phyloP scores from a whole-genome alignment of 2,797 vertebrate genomes.

The Threskiornis aethiopicus region DNA sequence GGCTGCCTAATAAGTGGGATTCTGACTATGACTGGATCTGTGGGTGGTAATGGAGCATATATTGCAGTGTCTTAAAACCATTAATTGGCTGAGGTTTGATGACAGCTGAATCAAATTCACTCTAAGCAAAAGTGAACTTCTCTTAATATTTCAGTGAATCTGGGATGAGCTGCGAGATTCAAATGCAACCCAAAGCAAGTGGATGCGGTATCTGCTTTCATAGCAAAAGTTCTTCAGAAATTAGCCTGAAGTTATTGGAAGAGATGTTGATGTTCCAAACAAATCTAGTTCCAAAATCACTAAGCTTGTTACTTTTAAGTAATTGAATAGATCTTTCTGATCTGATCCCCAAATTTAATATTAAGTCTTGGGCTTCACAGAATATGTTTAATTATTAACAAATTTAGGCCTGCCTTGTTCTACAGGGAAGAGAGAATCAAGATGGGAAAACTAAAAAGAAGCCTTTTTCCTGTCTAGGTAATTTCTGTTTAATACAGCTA shows the following conservation, averaged over 20 bases:
- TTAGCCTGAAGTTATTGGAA: not conserved
- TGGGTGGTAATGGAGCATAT: not conserved
- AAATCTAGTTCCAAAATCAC: not conserved
- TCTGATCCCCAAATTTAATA: not conserved
- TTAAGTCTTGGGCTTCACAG: not conserved
- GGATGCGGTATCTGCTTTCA: not conserved
- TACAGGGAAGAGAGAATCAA: not conserved
- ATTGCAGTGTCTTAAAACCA: not conserved
- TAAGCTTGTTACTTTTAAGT: not conserved
- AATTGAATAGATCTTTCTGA: not conserved
- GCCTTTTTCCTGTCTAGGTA: not conserved
- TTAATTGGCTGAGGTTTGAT: not conserved
- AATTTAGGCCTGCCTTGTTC: not conserved
- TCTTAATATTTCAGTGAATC: not conserved
- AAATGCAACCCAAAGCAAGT: not conserved
- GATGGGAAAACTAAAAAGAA: not conserved
- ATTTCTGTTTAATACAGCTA: not conserved
- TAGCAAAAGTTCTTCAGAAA: not conserved
- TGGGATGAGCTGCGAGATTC: not conserved
- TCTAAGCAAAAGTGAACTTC: not conserved
- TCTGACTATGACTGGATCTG: not conserved
- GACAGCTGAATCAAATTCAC: not conserved
- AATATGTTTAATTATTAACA: not conserved
- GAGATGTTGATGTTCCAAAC: not conserved
- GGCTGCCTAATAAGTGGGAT: not conserved